Conservation (phyloP, 2,797 vertebrate genomes). For the Pteropus rufus region DNA sequence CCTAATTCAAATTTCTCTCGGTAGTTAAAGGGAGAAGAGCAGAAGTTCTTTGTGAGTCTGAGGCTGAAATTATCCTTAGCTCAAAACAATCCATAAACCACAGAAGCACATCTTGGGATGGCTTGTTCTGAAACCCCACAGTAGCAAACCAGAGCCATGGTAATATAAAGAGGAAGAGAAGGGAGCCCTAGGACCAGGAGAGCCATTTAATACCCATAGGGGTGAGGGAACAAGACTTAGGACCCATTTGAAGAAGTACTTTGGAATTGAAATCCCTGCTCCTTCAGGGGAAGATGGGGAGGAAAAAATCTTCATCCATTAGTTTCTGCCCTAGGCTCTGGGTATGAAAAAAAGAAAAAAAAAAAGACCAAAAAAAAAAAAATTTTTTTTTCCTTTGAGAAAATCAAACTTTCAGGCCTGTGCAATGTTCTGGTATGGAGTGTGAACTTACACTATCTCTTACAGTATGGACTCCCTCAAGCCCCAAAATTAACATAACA, state of each 20-base stretch:
- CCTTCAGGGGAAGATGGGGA: neutral
- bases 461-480: neutral
- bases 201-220: too few relatives aligned
- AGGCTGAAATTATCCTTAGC: too few relatives aligned
- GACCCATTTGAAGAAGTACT: neutral
- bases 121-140: too few relatives aligned
- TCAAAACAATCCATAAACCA: too few relatives aligned
- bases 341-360: neutral
- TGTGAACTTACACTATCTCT: neutral
- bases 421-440: neutral
- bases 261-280: neutral
- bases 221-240: too few relatives aligned
- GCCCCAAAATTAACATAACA: neutral
- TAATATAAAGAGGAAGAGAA: too few relatives aligned
- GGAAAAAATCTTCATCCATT: neutral
- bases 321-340: neutral
- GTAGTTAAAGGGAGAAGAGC: too few relatives aligned
- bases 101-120: too few relatives aligned
- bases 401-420: neutral
- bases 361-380: neutral
- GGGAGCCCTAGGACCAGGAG: too few relatives aligned
- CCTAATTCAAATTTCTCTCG: too few relatives aligned
- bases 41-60: too few relatives aligned
- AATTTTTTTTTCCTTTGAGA: neutral
- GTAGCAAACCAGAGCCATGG: neutral